Evolutionary conservation across 23 tunicate genomes (phyloP), one percentile per base, ranked within the genome.

Genomic region (Diplosoma virens): DNA sequence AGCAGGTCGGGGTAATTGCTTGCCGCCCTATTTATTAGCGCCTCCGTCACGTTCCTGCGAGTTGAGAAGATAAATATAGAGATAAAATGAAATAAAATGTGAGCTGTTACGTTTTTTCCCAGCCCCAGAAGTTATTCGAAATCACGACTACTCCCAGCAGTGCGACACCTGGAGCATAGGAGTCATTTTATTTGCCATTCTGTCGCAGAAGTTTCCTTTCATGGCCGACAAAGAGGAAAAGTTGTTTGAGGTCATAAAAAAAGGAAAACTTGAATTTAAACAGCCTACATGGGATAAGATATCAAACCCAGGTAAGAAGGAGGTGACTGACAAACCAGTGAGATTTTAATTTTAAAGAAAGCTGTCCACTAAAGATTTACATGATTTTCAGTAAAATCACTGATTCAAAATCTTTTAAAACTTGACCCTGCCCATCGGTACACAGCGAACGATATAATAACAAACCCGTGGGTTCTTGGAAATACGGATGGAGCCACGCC

Each of bases 121-220:
- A 90, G 97, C 97, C 3, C 97, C 97, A 14, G 97, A 92, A 71
- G 97, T 92, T 34, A 84, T 92, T 30, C 97, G 85, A 60, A 80
- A 92, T 45, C 97, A 92, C 78, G 97, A 92, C 45, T 92, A 92
- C 74, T 81, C 92, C 17, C 97, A 92, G 61, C 91, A 85, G 37
- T 92, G 97, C 67, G 97, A 92, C 55, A 85, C 61, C 59, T 92
- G 97, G 97, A 92, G 97, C 73, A 81, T 85, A 11, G 97, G 97
- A 25, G 97, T 92, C 34, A 92, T 92, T 24, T 21, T 80, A 69
- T 92, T 46, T 77, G 81, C 81, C 24, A 84, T 92, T n/a, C 87
- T 92, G 1, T 50, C 92, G 30, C 77, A 68, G 69, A 87, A 92
- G 28, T 92, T 85, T 50, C 97, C 97, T n/a, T 92, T 88, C 50